Conservation (phyloP, 2,888 invertebrate species). For the Brachynemurus nebulosus region DNA sequence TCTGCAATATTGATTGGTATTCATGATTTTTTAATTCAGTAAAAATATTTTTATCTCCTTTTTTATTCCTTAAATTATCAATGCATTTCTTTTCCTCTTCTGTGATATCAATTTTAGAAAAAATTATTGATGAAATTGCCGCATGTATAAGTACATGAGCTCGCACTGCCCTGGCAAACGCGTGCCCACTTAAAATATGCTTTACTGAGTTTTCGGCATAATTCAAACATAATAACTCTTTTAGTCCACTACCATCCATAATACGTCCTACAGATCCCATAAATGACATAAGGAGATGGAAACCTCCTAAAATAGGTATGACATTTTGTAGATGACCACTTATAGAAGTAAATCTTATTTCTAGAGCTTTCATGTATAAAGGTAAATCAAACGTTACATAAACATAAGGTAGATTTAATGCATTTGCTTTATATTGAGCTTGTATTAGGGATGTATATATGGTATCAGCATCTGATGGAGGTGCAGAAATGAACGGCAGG, state of each 20-base stretch:
- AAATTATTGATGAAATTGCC: background rate
- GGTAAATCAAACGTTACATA: background rate
- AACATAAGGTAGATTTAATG: background rate
- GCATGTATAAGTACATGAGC: background rate
- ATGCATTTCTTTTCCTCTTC: background rate
- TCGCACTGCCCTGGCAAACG: background rate
- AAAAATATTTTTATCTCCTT: background rate
- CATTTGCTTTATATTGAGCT: background rate
- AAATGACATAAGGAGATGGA: background rate
- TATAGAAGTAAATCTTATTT: background rate
- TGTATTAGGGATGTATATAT: background rate
- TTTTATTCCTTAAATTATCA: background rate
- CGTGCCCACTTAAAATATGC: background rate
- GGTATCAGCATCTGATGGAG: background rate
- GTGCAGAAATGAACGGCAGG: background rate
- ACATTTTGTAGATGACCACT: background rate
- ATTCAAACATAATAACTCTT: background rate
- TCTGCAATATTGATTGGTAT: background rate
- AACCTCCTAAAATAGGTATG: background rate
- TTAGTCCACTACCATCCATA: background rate
- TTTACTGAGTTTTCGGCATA: background rate
- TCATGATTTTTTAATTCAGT: background rate
- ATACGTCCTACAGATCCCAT: background rate
- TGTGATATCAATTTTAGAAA: background rate
- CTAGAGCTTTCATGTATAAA: background rate